Conservation (phyloP, 2,888 invertebrate species). For the Sphaerophoria taeniata region DNA sequence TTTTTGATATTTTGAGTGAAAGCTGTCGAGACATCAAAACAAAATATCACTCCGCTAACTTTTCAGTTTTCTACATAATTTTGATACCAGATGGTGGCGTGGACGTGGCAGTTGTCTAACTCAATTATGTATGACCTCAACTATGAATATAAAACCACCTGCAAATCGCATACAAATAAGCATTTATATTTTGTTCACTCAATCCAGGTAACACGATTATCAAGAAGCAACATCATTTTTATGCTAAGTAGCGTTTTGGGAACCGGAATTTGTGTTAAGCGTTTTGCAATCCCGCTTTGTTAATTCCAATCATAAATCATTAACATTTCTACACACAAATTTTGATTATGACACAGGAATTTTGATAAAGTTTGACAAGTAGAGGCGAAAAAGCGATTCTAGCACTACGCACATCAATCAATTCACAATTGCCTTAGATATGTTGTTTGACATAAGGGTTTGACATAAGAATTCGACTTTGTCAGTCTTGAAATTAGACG, state of each 20-base stretch:
- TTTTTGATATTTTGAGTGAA: slow-evolving; percentile 52
- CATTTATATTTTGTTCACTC: slow-evolving; percentile 19
- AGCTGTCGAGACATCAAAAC: too few species aligned
- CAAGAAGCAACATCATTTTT: neutral
- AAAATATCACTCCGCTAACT: slow-evolving; percentile 54
- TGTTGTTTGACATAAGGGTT: slow-evolving; percentile 1
- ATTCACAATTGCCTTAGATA: slow-evolving; percentile 27
- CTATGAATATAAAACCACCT: slow-evolving; percentile 45
- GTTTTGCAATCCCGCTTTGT: slow-evolving; percentile 7
- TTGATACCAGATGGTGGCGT: slow-evolving; percentile 36
- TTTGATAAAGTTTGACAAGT: slow-evolving; percentile 20
- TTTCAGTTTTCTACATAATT: slow-evolving; percentile 46
- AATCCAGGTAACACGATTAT: slow-evolving; percentile 3
- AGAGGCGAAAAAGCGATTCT: neutral
- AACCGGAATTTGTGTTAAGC: neutral
- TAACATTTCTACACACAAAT: slow-evolving; percentile 22
- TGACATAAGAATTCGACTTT: neutral
- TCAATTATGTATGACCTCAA: slow-evolving; percentile 51
- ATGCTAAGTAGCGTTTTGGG: slow-evolving; percentile 1
- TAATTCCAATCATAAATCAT: slow-evolving; percentile 14
- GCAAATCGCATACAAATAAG: slow-evolving; percentile 59
- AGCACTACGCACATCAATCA: slow-evolving; percentile 19
- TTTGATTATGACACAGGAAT: slow-evolving; percentile 25
- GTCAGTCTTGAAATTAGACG: slow-evolving; percentile 39
- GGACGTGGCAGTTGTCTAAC: slow-evolving; percentile 37